Conservation (phyloP, 2,888 invertebrate genomes). For the Dasypolia templi region DNA sequence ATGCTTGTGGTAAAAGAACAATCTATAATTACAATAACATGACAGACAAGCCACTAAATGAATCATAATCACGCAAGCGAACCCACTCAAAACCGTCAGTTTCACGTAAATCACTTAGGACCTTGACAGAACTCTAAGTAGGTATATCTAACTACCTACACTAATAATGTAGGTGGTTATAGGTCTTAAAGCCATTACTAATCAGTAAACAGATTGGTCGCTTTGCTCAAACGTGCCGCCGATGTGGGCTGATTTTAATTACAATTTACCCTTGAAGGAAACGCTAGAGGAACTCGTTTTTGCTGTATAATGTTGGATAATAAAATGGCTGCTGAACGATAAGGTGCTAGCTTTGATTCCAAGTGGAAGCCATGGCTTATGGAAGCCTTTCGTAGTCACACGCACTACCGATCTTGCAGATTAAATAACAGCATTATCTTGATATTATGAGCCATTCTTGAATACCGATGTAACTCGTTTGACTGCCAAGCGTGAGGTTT, state of each 20-base stretch:
- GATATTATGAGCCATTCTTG: too few relatives aligned
- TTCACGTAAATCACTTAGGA: conserved; percentile 45
- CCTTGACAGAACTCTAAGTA: conserved; percentile 61
- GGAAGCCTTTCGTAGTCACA: neutral
- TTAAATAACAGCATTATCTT: too few relatives aligned
- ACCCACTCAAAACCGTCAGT: conserved; percentile 36
- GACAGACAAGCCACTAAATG: conserved; percentile 3
- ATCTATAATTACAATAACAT: neutral
- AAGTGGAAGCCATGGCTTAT: too few relatives aligned
- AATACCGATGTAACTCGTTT: too few relatives aligned
- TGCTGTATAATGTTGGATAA: neutral
- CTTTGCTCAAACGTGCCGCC: conserved; percentile 64
- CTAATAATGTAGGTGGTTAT: conserved; percentile 50
- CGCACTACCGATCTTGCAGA: too few relatives aligned
- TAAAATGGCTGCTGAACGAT: neutral
- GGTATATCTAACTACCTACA: conserved; percentile 25
- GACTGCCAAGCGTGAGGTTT: too few relatives aligned
- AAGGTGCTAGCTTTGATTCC: neutral
- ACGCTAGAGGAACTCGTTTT: conserved; percentile 41
- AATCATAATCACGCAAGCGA: conserved; percentile 36
- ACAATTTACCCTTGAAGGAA: conserved; percentile 54
- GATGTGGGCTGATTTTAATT: conserved; percentile 64
- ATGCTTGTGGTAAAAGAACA: neutral
- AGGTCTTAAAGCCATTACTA: conserved; percentile 59
- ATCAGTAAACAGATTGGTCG: conserved; percentile 63